phyloP scores from a whole-genome alignment of 2,113 vertebrate genomes.

The Datnioides undecimradiatus region DNA sequence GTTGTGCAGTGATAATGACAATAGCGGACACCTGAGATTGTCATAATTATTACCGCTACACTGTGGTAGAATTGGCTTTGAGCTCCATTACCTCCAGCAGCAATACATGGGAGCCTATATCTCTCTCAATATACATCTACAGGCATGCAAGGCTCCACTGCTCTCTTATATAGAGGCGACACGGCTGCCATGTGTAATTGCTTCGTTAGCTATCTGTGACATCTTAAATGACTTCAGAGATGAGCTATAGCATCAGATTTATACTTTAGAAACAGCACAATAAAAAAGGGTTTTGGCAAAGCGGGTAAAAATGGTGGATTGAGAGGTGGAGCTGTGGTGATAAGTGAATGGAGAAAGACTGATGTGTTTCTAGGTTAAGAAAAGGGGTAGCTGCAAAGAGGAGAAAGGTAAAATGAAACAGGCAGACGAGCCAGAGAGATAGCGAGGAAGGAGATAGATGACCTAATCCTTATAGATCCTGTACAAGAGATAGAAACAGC shows the following conservation, averaged over 20 bases:
- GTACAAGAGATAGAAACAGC: conserved; percentile 36
- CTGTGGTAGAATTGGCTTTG: conserved; percentile 76
- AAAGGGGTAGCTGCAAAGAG: conserved; percentile 1
- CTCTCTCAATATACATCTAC: conserved; percentile 52
- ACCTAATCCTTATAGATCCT: conserved; percentile 32
- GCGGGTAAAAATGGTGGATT: conserved; percentile 5
- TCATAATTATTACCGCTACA: conserved; percentile 76
- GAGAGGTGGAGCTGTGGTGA: background rate
- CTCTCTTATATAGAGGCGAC: conserved; percentile 45
- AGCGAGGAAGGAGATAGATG: conserved; percentile 29
- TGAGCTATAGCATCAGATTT: conserved; percentile 47
- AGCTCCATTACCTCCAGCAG: conserved; percentile 75
- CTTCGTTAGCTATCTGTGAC: conserved; percentile 68
- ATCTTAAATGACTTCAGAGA: conserved; percentile 66
- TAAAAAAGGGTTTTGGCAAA: conserved; percentile 39
- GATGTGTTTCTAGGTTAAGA: background rate
- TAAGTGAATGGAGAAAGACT: conserved; percentile 16
- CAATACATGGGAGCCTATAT: conserved; percentile 59
- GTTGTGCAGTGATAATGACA: conserved; percentile 64
- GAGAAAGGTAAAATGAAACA: conserved; percentile 33
- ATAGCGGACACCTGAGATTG: conserved; percentile 67
- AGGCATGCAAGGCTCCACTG: conserved; percentile 57
- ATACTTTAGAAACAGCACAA: conserved; percentile 31
- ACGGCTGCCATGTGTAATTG: conserved; percentile 71
- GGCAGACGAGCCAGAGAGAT: conserved; percentile 18